Conservation (phyloP, 1,140 invertebrate genomes). For the Latrodectus geometricus region DNA sequence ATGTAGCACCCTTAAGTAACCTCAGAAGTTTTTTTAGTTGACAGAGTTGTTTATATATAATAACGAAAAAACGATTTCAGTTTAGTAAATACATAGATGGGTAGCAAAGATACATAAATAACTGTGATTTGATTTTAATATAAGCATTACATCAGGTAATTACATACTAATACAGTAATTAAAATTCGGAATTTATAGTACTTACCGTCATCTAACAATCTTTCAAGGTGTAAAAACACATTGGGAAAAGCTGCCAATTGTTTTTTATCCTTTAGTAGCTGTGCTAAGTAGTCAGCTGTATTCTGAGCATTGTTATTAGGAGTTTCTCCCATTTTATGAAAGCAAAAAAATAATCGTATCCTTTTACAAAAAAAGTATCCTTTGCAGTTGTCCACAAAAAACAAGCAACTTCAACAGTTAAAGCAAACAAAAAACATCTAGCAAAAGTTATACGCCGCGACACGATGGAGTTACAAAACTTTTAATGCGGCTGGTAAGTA, state of each 20-base stretch:
- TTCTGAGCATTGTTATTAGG: slow-evolving; percentile 81
- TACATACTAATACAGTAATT: no score
- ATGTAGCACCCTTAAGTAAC: slow-evolving; percentile 9
- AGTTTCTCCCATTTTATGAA: slow-evolving; percentile 58
- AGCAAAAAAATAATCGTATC: slow-evolving; percentile 1
- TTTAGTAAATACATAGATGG: no score
- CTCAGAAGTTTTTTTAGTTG: no score
- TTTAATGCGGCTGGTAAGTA: slow-evolving; percentile 23
- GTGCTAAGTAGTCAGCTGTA: slow-evolving; percentile 99
- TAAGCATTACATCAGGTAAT: no score
- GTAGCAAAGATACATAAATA: no score
- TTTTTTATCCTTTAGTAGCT: slow-evolving; percentile 99
- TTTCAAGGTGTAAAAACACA: slow-evolving; percentile 98
- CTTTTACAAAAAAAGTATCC: neutral
- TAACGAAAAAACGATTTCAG: no score
- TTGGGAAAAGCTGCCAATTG: slow-evolving; percentile 99
- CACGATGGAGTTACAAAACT: slow-evolving; percentile 4
- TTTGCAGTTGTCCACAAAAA: slow-evolving; percentile 22
- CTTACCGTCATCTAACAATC: slow-evolving; percentile 99
- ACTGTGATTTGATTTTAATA: no score
- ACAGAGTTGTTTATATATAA: no score
- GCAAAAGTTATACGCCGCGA: neutral
- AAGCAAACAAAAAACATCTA: neutral
- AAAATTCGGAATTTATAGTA: slow-evolving; percentile 30
- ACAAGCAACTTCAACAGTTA: slow-evolving; percentile 13